Conservation (phyloP, 2,113 vertebrate genomes). For the Rattus rattus region DNA sequence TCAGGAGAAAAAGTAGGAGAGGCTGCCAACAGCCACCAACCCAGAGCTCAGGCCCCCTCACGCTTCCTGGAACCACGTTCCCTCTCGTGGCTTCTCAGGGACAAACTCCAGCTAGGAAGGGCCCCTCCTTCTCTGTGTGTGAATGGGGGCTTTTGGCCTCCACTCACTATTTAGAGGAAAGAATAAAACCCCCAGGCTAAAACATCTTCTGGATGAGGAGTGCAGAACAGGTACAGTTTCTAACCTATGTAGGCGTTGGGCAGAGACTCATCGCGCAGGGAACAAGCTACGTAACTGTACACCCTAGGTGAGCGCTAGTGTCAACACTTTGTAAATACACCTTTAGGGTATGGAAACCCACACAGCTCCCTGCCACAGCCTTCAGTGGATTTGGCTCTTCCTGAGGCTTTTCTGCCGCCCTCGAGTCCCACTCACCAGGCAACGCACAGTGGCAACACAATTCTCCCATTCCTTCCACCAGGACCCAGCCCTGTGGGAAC, state of each 20-base stretch:
- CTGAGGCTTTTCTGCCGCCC: fast-evolving
- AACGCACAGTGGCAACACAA: slow-evolving; percentile 89
- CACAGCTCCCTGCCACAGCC: neutral
- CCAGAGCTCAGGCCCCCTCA: neutral
- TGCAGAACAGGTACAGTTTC: neutral
- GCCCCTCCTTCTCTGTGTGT: neutral
- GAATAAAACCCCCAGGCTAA: neutral
- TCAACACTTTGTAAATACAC: neutral
- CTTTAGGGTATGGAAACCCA: neutral
- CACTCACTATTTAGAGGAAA: neutral
- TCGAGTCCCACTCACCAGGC: slow-evolving; percentile 74
- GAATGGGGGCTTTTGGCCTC: neutral
- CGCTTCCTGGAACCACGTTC: no score
- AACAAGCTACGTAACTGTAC: neutral
- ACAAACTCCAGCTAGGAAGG: neutral
- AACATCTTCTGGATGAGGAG: neutral
- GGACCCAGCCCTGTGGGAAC: slow-evolving; percentile 85
- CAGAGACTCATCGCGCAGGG: neutral
- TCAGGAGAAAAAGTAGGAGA: neutral
- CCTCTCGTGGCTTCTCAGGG: neutral
- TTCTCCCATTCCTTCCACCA: slow-evolving; percentile 86
- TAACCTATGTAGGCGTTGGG: neutral
- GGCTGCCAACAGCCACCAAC: no score
- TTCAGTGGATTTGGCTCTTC: neutral
- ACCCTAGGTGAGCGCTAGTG: neutral